Evolutionary conservation across 1,140 invertebrate genomes (phyloP), one percentile per base, ranked within the genome.

Genomic region (Brachionus angularis): DNA sequence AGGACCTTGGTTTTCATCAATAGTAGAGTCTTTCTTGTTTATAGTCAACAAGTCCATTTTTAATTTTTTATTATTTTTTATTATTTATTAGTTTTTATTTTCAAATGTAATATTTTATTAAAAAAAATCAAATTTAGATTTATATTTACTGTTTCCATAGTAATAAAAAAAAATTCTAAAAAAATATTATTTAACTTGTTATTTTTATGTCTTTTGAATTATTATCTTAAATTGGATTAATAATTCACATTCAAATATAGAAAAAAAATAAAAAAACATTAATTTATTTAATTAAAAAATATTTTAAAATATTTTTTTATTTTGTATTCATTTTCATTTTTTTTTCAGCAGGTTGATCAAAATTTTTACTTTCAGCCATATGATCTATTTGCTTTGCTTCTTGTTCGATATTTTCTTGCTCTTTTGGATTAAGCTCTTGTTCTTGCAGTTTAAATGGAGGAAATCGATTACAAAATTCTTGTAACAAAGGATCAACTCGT

Each of bases 1-100:
- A 4, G 80, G 80, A 12, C 78, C 79, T 31, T 72, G 72, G 16
- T 80, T 76, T 72, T 80, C 80, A 72, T 80, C 78, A 72, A 80
- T 78, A 55, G 21, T 42, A 1, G 25, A 27, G 33, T 44, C 49
- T 47, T 71, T 71, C 39, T 55, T 55, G 10, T 71, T 71, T 10
- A 70, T 70, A 12, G 67, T 50, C 29, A 70, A 70, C 67, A 70
- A 42, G 14, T 70, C 67, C 67, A 70, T 70, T 36, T 27, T 67
- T 36, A 27, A 50, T 44, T 49, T 34, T 16, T 18, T 33, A 46
- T 12, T 21, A 5, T 46, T 33, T 67, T 46, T 39, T 34, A 33
- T 67, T 16, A 50, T 34, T 46, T 47, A 67, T 23, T 47, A 33
- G 36, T n/a, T 42, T 42, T 42, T 16, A 39, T 58, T n/a, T n/a